phyloP scores from a whole-genome alignment of 2,888 invertebrate species.

The Lysandra bellargus region DNA sequence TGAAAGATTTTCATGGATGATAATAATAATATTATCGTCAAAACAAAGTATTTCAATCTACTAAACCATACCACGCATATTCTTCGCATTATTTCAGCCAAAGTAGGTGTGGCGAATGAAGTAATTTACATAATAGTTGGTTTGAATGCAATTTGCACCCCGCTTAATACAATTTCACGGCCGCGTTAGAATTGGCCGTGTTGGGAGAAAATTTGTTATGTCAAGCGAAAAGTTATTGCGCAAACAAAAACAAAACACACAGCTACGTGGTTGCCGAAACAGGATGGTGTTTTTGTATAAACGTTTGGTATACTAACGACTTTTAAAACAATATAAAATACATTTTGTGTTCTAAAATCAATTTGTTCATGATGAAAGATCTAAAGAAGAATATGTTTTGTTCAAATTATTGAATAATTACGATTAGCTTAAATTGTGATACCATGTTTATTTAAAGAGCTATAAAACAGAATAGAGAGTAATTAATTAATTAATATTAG shows the following conservation, averaged over 20 bases:
- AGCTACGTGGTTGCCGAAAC: not conserved
- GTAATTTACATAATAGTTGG: slow-evolving; percentile 30
- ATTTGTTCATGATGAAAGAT: not conserved
- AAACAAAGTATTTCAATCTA: not conserved
- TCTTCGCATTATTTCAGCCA: slow-evolving; percentile 18
- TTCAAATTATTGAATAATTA: not conserved
- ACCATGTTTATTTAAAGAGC: not conserved
- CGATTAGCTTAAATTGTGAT: not conserved
- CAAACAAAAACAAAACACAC: slow-evolving; percentile 9
- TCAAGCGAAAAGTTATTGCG: slow-evolving; percentile 7
- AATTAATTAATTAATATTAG: not conserved
- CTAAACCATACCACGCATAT: not conserved
- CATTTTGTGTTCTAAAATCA: not conserved
- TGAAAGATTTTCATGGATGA: not conserved
- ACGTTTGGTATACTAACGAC: not conserved
- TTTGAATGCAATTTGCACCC: slow-evolving; percentile 25
- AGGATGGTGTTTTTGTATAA: not conserved
- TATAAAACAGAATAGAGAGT: not conserved
- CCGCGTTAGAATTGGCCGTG: slow-evolving; percentile 22
- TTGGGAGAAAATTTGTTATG: slow-evolving; percentile 23
- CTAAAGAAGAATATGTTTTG: not conserved
- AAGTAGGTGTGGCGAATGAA: slow-evolving; percentile 21
- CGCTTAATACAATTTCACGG: slow-evolving; percentile 23
- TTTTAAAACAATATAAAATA: not conserved
- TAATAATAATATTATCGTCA: not conserved